These are phyloP conservation scores for Chlorops oryzae DNA, from an alignment of 1,140 invertebrate species.

Conservation along the genomic window DNA sequence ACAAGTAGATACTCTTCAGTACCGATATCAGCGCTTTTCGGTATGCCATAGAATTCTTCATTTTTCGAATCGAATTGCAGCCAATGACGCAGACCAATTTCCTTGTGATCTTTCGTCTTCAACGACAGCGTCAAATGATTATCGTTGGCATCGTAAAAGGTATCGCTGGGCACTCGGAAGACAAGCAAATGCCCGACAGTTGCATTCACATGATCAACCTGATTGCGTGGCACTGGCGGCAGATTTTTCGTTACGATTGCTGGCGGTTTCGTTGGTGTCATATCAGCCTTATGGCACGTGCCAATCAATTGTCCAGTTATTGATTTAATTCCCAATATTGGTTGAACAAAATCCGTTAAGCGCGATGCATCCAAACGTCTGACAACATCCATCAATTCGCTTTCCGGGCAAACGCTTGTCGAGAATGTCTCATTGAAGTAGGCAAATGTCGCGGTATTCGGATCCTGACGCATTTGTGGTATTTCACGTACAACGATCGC, in stretches of 20 bases:
- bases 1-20: conserved; percentile 72
- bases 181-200: conserved; percentile 71
- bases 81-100: conserved; percentile 69
- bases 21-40: conserved; percentile 61
- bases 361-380: conserved; percentile 40
- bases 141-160: conserved; percentile 85
- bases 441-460: conserved; percentile 59
- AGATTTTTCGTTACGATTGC: conserved; percentile 58
- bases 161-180: conserved; percentile 75
- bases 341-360: conserved; percentile 54
- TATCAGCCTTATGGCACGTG: conserved; percentile 53
- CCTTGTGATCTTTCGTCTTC: conserved; percentile 62
- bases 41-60: conserved; percentile 84
- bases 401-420: conserved; percentile 67
- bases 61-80: conserved; percentile 82
- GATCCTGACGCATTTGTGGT: conserved; percentile 25
- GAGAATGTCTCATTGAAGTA: conserved; percentile 87
- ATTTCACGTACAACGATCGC: conserved; percentile 41
- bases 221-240: conserved; percentile 71
- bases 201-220: conserved; percentile 75
- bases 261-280: conserved; percentile 49
- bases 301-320: conserved; percentile 59
- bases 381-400: conserved; percentile 62
- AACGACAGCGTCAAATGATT: conserved; percentile 70
- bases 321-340: conserved; percentile 58